Evolutionary conservation across 2,888 invertebrate species (phyloP).

Genomic region (Lamellibrachia satsuma): DNA sequence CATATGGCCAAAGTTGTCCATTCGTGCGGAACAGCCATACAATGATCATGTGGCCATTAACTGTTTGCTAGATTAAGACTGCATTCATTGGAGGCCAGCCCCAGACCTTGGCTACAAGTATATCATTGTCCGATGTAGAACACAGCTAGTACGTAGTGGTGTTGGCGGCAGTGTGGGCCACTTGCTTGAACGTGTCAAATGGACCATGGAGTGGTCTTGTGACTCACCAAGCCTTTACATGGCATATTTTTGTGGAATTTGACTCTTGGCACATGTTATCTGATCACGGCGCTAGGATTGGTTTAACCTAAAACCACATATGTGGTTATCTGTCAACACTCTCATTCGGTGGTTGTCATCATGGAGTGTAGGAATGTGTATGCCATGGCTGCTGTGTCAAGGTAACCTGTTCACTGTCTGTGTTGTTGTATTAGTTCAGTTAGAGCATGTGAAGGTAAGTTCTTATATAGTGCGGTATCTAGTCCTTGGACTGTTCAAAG

Average conservation of each 20-base stretch:
- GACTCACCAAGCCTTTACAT: not conserved
- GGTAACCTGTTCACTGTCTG: not conserved
- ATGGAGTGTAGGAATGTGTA: not conserved
- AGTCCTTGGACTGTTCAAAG: too few species aligned
- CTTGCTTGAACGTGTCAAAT: not conserved
- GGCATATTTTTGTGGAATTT: not conserved
- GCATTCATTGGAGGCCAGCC: not conserved
- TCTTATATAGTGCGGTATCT: too few species aligned
- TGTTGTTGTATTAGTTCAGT: not conserved
- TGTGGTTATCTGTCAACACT: not conserved
- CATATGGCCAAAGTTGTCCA: not conserved
- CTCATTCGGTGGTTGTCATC: not conserved
- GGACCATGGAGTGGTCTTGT: not conserved
- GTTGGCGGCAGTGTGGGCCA: not conserved
- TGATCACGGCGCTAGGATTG: not conserved
- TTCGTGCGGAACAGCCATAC: not conserved
- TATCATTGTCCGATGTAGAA: not conserved
- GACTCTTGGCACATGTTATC: not conserved
- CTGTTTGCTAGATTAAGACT: not conserved
- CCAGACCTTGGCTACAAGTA: not conserved
- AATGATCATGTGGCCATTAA: not conserved
- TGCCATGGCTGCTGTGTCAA: not conserved
- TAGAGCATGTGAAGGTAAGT: not conserved
- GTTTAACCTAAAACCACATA: not conserved
- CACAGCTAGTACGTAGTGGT: not conserved